Conservation (phyloP, 2,888 invertebrate genomes). For the Caenorhabditis virilis region DNA sequence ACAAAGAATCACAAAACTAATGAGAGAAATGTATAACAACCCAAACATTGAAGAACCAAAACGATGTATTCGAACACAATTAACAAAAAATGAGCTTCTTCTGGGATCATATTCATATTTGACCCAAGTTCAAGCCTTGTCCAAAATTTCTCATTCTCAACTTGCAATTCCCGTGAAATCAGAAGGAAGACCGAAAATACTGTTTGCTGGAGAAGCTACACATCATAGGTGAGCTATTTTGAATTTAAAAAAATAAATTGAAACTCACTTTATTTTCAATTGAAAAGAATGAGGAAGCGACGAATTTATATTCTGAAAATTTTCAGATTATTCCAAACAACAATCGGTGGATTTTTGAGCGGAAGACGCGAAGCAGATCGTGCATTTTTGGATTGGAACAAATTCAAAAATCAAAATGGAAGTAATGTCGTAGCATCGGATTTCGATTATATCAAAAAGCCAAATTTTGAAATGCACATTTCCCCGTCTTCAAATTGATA, state of each 20-base stretch:
- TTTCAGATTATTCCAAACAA: conserved; percentile 61
- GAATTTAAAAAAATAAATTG: neutral
- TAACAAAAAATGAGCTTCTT: conserved; percentile 56
- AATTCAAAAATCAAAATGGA: too few relatives aligned
- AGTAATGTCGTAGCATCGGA: too few relatives aligned
- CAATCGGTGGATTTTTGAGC: conserved; percentile 59
- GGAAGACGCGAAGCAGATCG: conserved; percentile 61
- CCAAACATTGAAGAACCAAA: conserved; percentile 36
- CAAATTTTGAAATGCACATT: neutral
- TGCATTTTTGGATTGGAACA: conserved; percentile 30
- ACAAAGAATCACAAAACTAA: conserved; percentile 44
- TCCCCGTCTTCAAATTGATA: neutral
- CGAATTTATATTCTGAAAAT: neutral
- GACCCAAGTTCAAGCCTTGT: conserved; percentile 45
- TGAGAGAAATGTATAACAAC: conserved; percentile 52
- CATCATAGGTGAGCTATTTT: conserved; percentile 48
- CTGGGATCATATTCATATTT: conserved; percentile 62
- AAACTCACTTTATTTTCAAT: too few relatives aligned
- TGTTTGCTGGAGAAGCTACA: conserved; percentile 65
- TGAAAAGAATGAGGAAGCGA: neutral
- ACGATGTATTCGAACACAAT: conserved; percentile 33
- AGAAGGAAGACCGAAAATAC: conserved; percentile 42
- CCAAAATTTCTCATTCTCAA: conserved; percentile 42
- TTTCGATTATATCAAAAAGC: too few relatives aligned
- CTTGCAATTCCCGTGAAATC: conserved; percentile 56